These are phyloP conservation scores for Druon quercuslanigerum DNA, from an alignment of 1,140 invertebrate genomes.

Conservation along the genomic window DNA sequence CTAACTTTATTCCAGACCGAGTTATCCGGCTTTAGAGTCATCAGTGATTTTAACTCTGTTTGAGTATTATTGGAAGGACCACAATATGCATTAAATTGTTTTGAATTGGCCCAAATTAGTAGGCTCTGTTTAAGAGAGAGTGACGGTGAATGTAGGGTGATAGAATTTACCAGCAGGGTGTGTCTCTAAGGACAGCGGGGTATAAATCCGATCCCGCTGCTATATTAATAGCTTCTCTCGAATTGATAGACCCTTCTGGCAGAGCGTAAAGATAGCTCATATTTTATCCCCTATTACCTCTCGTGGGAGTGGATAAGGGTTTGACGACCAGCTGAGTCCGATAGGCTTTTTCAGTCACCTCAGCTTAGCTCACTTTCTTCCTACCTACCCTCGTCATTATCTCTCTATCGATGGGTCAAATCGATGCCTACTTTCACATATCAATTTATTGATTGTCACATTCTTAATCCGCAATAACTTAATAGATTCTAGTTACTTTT, in stretches of 20 bases:
- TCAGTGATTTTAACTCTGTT: no score
- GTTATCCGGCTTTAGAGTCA: no score
- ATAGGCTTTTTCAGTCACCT: slow-evolving; percentile 49
- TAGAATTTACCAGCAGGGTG: slow-evolving; percentile 52
- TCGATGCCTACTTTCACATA: not conserved
- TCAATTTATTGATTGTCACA: not conserved
- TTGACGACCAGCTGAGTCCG: slow-evolving; percentile 62
- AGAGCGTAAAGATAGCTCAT: slow-evolving; percentile 57
- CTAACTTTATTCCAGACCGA: no score
- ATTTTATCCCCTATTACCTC: slow-evolving; percentile 66
- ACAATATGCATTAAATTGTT: not conserved
- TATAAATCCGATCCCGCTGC: slow-evolving; percentile 63
- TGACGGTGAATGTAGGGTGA: slow-evolving; percentile 61
- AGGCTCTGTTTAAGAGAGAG: slow-evolving; percentile 12
- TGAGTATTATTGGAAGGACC: no score
- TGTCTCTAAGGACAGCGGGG: slow-evolving; percentile 45
- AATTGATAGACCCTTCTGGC: slow-evolving; percentile 64
- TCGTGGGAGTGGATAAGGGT: slow-evolving; percentile 61
- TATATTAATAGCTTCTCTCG: slow-evolving; percentile 68
- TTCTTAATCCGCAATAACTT: not conserved
- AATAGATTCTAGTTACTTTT: not conserved
- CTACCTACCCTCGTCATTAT: not conserved
- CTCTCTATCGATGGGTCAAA: not conserved
- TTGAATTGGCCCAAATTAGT: not conserved
- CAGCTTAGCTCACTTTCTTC: not conserved